Conservation (phyloP, 1,140 invertebrate species). For the Hyles vespertilio region DNA sequence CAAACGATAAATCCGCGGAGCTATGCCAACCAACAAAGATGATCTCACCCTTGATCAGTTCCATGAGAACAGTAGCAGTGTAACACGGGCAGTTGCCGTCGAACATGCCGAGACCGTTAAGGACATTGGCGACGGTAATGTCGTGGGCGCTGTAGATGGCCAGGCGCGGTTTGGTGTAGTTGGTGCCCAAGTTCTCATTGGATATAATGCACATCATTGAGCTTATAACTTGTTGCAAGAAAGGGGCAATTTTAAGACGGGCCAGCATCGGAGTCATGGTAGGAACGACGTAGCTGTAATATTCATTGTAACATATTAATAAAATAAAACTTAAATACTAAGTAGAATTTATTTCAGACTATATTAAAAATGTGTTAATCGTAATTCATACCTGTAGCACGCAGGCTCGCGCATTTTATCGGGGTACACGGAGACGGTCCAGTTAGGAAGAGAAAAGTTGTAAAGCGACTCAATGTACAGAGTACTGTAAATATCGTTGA, state of each 20-base stretch:
- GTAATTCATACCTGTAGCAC: constrained; percentile 70
- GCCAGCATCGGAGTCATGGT: constrained; percentile 75
- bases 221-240: constrained; percentile 80
- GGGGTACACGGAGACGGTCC: constrained; percentile 79
- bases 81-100: constrained; percentile 85
- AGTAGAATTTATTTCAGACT: too few species aligned
- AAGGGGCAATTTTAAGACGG: constrained; percentile 78
- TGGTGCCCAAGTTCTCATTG: constrained; percentile 33
- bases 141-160: constrained; percentile 90
- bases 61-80: constrained; percentile 82
- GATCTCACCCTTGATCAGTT: constrained; percentile 75
- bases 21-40: not conserved
- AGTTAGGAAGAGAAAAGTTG: constrained; percentile 84
- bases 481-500: constrained; percentile 81
- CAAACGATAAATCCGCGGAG: not conserved
- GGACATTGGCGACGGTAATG: constrained; percentile 85
- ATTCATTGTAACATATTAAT: not conserved
- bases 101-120: constrained; percentile 85
- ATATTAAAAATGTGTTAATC: not conserved
- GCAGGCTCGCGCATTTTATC: constrained; percentile 72
- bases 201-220: constrained; percentile 75
- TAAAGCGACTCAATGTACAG: constrained; percentile 83
- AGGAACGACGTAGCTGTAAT: constrained; percentile 61
- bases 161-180: constrained; percentile 75
- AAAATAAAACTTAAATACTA: not conserved